phyloP scores from a whole-genome alignment of 2,797 vertebrate genomes.

The Acipenser transmontanus region DNA sequence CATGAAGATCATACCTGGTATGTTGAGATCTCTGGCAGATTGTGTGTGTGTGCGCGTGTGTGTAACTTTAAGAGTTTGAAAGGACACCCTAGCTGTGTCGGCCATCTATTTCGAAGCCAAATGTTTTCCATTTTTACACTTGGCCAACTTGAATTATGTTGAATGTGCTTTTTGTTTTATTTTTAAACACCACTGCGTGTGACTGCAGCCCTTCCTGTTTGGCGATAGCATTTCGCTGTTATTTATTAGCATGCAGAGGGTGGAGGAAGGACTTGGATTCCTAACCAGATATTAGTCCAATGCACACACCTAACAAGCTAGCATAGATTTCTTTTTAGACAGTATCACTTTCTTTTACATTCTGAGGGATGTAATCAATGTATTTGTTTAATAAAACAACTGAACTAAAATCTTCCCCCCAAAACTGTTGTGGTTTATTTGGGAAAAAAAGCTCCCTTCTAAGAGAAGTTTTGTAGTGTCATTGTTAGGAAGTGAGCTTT shows the following conservation, averaged over 20 bases:
- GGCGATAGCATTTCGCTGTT: constrained; percentile 4
- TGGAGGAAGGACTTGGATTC: constrained; percentile 12
- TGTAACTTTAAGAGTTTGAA: no score
- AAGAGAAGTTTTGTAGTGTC: no score
- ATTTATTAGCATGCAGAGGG: constrained; percentile 6
- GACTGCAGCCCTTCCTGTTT: constrained; percentile 2
- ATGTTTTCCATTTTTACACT: constrained; percentile 55
- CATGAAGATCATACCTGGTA: constrained; percentile 94
- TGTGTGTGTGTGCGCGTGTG: constrained; percentile 3
- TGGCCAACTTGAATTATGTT: constrained; percentile 31
- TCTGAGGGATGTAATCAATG: no score
- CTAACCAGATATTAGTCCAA: not conserved
- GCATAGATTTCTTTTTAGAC: no score
- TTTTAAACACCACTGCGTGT: constrained; percentile 19
- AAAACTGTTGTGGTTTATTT: no score
- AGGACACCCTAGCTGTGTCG: not conserved
- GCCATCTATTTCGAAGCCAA: constrained; percentile 12
- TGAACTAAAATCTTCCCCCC: no score
- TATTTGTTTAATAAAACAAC: no score
- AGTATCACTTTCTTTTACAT: no score
- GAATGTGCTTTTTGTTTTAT: constrained; percentile 26
- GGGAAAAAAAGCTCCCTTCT: no score
- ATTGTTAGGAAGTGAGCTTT: no score
- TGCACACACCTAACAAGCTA: no score
- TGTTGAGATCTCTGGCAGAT: constrained; percentile 38